Base-by-base conservation (phyloP, 2,113 vertebrate genomes). In the Strigops habroptila region DNA sequence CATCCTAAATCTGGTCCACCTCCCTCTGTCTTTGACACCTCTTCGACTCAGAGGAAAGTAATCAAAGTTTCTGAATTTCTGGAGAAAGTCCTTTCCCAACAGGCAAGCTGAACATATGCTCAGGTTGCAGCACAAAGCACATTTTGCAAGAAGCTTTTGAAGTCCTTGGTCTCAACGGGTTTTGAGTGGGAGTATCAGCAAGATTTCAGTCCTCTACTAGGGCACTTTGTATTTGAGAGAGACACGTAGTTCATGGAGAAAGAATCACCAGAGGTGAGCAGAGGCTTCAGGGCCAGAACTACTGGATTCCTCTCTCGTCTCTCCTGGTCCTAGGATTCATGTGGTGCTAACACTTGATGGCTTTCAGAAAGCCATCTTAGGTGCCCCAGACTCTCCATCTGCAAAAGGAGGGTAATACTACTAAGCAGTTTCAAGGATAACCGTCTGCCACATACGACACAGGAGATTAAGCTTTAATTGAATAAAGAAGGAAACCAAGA, bases 41-140 rank as follows among this genome's bases (percentile, higher is more conserved):
- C 67, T 93, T 95, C 82, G 79, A 75, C 46, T 88, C 31, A 15
- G 59, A 77, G 18, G 73, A n/a, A 83, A 76, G 48, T 57, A 87
- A 81, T 62, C 76, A 82, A 88, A 89, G 74, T 79, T 95, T 68
- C 52, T 77, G 35, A 85, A 44, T 62, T 93, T 92, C 86, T 86
- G 51, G 48, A 91, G 62, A 44, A 94, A 85, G 23, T 92, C 90
- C 55, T 43, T 68, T 82, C 62, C 86, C 71, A 94, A 78, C 14
- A 82, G 82, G 28, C 74, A 91, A 83, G 35, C 21, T 84, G 76
- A 91, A 82, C 79, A 90, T 87, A 94, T 75, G 87, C 28, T 88
- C 86, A 89, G 41, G 64, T 53, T 95, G 83, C 83, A 87, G 65
- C 65, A 80, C 44, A 91, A 90, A 91, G 49, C 57, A 94, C 86